phyloP scores from a whole-genome alignment of 2,113 vertebrate genomes.

The Vanacampus margaritifer region DNA sequence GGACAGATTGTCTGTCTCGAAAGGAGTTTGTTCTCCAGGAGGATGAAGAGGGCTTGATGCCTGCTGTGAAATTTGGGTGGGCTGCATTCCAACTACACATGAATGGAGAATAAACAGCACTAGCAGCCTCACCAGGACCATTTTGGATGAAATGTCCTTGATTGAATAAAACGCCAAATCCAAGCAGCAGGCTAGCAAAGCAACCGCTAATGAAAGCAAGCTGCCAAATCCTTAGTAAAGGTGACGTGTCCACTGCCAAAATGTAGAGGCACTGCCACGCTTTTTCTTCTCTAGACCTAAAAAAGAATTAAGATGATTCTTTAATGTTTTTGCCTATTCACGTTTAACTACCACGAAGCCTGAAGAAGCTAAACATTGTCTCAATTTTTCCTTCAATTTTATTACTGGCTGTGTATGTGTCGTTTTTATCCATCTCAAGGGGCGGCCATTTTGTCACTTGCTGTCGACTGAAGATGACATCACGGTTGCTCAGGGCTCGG shows the following conservation, averaged over 20 bases:
- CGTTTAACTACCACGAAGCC: not conserved
- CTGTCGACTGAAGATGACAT: no score
- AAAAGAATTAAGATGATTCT: slow-evolving; percentile 10
- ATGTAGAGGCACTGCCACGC: not conserved
- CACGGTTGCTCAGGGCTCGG: no score
- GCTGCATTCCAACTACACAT: slow-evolving; percentile 36
- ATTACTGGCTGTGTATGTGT: not conserved
- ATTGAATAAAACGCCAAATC: slow-evolving; percentile 10
- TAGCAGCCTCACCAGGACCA: slow-evolving; percentile 44
- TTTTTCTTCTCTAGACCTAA: slow-evolving; percentile 40
- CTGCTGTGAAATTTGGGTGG: slow-evolving; percentile 27
- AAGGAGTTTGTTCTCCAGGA: slow-evolving; percentile 33
- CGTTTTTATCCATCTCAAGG: no score
- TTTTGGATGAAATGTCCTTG: slow-evolving; percentile 39
- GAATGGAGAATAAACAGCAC: slow-evolving; percentile 45
- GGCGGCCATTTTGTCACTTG: no score
- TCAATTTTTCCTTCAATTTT: not conserved
- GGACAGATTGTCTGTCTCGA: slow-evolving; percentile 57
- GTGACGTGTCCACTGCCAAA: slow-evolving; percentile 8
- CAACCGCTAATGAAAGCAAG: slow-evolving; percentile 10
- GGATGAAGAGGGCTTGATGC: slow-evolving; percentile 23
- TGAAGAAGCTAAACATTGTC: not conserved
- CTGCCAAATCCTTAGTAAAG: slow-evolving; percentile 11
- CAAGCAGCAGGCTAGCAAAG: slow-evolving; percentile 8
- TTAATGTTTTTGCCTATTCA: not conserved